phyloP scores from a whole-genome alignment of 2,888 invertebrate genomes.

The Leucoptera coffeella region DNA sequence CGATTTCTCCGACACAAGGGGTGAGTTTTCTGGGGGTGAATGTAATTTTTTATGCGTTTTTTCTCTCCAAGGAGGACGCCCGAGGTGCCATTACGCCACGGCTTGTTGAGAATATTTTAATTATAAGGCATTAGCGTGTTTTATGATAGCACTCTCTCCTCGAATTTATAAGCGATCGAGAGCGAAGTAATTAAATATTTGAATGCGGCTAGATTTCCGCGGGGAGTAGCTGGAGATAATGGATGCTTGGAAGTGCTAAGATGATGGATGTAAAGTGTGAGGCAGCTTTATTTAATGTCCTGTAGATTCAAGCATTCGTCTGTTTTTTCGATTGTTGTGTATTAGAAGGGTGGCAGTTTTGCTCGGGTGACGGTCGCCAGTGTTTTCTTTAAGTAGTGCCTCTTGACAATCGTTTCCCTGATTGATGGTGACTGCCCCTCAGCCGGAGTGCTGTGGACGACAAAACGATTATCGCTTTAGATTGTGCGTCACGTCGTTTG shows the following conservation, averaged over 20 bases:
- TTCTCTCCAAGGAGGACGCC: slow-evolving; percentile 44
- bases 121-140: slow-evolving; percentile 55
- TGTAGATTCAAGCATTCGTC: too few relatives aligned
- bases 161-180: slow-evolving; percentile 50
- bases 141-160: slow-evolving; percentile 49
- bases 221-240: slow-evolving; percentile 34
- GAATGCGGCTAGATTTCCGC: slow-evolving; percentile 51
- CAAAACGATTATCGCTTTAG: slow-evolving; percentile 22
- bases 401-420: slow-evolving; percentile 2
- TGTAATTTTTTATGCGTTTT: slow-evolving; percentile 56
- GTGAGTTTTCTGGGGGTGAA: slow-evolving; percentile 53
- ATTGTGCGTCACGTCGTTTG: slow-evolving; percentile 23
- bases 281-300: slow-evolving; percentile 46
- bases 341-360: too few relatives aligned
- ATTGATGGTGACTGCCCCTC: slow-evolving; percentile 22
- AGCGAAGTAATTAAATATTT: slow-evolving; percentile 51
- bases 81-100: slow-evolving; percentile 54
- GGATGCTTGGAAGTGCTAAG: slow-evolving; percentile 32
- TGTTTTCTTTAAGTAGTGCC: too few relatives aligned
- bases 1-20: slow-evolving; percentile 54
- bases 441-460: slow-evolving; percentile 6
- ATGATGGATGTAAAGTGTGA: slow-evolving; percentile 49
- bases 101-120: slow-evolving; percentile 57
- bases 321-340: too few relatives aligned
- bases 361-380: too few relatives aligned